Evolutionary conservation across 1,140 invertebrate species (phyloP).

Genomic region (Oreohelix idahoensis): DNA sequence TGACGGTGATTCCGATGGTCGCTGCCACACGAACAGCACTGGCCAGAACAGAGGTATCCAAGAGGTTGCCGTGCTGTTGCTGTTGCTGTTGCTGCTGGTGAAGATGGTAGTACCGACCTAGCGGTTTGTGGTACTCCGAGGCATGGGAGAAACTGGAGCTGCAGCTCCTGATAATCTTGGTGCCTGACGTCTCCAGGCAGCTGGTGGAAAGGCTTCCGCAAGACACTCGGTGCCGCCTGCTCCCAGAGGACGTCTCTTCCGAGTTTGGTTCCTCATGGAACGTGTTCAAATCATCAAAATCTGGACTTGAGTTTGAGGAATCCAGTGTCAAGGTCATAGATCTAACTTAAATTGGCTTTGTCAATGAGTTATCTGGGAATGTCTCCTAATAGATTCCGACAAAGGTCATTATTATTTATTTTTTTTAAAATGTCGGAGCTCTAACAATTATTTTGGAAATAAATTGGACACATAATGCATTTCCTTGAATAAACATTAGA

Average conservation of each 20-base stretch:
- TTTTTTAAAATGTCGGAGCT: too few species aligned
- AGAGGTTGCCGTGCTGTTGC: conserved; percentile 8
- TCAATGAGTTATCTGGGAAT: background rate
- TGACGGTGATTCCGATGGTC: conserved; percentile 32
- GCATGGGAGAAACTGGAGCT: conserved; percentile 30
- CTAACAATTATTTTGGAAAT: too few species aligned
- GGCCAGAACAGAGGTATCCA: conserved; percentile 36
- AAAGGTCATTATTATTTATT: too few species aligned
- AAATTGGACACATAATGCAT: too few species aligned
- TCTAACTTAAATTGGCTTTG: background rate
- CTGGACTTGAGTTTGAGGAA: conserved; percentile 13
- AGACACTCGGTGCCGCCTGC: conserved; percentile 23
- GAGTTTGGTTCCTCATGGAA: background rate
- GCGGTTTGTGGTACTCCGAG: conserved; percentile 14
- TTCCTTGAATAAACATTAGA: too few species aligned
- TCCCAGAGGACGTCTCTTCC: background rate
- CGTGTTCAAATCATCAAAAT: background rate
- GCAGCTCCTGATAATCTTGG: conserved; percentile 25
- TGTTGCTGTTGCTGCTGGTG: conserved; percentile 41
- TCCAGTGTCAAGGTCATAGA: conserved; percentile 16
- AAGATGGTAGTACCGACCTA: conserved; percentile 34
- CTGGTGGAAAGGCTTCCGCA: conserved; percentile 10
- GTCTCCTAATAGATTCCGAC: background rate
- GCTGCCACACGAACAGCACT: conserved; percentile 36
- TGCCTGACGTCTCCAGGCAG: conserved; percentile 2